phyloP scores from a whole-genome alignment of 1,140 invertebrate genomes.

The Drosophila baimaii region DNA sequence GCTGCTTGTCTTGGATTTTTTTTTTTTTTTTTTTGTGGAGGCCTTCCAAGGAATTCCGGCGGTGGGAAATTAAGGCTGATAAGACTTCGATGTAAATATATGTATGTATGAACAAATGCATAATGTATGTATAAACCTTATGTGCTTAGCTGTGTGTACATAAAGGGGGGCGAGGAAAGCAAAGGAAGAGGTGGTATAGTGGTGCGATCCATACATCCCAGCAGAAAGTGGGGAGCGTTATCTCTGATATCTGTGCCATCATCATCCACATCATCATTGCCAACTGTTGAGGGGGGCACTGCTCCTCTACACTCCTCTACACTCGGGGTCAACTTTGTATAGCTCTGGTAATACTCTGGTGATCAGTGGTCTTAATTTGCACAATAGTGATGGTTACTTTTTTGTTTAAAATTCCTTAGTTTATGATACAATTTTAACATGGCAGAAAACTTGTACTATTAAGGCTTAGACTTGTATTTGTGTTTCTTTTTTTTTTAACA shows the following conservation, averaged over 20 bases:
- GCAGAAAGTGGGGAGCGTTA: conserved; percentile 28
- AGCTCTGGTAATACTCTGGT: not conserved
- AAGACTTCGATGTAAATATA: conserved; percentile 32
- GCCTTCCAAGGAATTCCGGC: conserved; percentile 8
- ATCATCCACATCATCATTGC: conserved; percentile 55
- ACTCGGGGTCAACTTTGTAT: conserved; percentile 13
- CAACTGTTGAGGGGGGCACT: conserved; percentile 27
- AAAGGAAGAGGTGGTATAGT: not conserved
- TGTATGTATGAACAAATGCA: not conserved
- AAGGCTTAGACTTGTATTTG: too few species aligned
- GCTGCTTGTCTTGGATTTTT: conserved; percentile 22
- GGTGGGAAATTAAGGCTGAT: conserved; percentile 34
- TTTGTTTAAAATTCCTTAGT: too few species aligned
- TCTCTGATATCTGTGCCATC: conserved; percentile 58
- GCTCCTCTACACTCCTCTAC: conserved; percentile 2
- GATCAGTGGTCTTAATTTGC: too few species aligned
- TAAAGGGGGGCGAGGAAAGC: not conserved
- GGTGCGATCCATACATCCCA: conserved; percentile 14
- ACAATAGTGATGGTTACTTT: too few species aligned
- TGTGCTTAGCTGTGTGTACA: conserved; percentile 47
- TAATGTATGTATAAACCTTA: conserved; percentile 1
- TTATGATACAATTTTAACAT: too few species aligned
- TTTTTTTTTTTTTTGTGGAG: too few species aligned
- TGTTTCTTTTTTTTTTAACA: too few species aligned
- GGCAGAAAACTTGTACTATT: too few species aligned